Base-by-base conservation (phyloP, 2,888 invertebrate species). In the Oscheius sp. region DNA sequence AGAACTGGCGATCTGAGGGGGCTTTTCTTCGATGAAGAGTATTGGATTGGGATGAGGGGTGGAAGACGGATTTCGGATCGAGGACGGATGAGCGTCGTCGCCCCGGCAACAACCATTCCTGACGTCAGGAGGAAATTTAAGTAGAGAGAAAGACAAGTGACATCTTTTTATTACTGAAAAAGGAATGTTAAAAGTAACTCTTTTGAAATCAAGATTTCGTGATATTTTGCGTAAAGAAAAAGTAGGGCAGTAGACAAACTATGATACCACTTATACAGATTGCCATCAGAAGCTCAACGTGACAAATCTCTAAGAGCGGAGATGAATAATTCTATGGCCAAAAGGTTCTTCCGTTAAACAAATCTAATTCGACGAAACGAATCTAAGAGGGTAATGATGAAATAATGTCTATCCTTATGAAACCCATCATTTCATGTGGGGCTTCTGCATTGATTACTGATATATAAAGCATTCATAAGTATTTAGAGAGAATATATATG, bases 121-220 rank as follows among this genome's bases (percentile, higher is more conserved):
- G 36, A 62, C 62, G 32, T 17, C 47, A 44, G 12, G 14, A 28
- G 47, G 12, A 24, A 44, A 6, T 20, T 4, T 44, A 22, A 2
- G 2, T 94, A 93, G 86, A 97, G 99, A 82, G 94, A 41, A 0
- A 71, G 72, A 36, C 77, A 80, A 62, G 74, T 81, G 57, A 82
- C 80, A 62, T 72, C 78, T 9, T n/a, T n/a, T n/a, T n/a, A n/a
- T n/a, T n/a, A n/a, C n/a, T n/a, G n/a, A n/a, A n/a, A n/a, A n/a
- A n/a, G n/a, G n/a, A n/a, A n/a, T n/a, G n/a, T n/a, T n/a, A n/a
- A n/a, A n/a, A n/a, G n/a, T n/a, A n/a, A n/a, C n/a, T n/a, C n/a
- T n/a, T n/a, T n/a, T n/a, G n/a, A n/a, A n/a, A n/a, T n/a, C n/a
- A n/a, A n/a, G n/a, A n/a, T n/a, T n/a, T n/a, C n/a, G n/a, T n/a